phyloP scores from a whole-genome alignment of 2,888 invertebrate species.

The Notodonta ziczac region DNA sequence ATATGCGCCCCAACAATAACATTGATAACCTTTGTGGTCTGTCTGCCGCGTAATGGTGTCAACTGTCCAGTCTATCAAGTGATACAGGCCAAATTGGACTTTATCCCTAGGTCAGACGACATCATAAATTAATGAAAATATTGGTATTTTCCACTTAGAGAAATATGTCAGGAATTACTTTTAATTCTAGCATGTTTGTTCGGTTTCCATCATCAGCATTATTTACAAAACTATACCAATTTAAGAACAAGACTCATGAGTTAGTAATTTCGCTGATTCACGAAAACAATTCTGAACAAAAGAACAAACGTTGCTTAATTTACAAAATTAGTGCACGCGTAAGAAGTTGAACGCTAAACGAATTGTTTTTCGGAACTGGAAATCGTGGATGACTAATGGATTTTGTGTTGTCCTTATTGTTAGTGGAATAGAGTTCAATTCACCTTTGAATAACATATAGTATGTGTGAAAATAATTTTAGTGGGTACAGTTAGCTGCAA shows the following conservation, averaged over 20 bases:
- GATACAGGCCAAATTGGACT: slow-evolving; percentile 23
- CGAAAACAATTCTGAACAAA: background rate
- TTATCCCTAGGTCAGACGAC: slow-evolving; percentile 21
- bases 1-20: slow-evolving; percentile 22
- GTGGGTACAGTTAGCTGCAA: too few relatives aligned
- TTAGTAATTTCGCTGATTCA: slow-evolving; percentile 2
- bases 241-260: background rate
- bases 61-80: slow-evolving; percentile 10
- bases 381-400: background rate
- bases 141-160: slow-evolving; percentile 4
- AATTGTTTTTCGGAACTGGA: slow-evolving; percentile 3
- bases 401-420: background rate
- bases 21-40: slow-evolving; percentile 33
- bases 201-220: too few relatives aligned
- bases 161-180: background rate
- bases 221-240: too few relatives aligned
- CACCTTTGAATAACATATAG: background rate
- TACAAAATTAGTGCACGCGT: slow-evolving; percentile 1
- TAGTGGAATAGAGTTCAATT: background rate
- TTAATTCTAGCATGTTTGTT: too few relatives aligned
- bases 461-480: background rate
- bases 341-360: background rate
- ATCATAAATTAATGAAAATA: background rate
- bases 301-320: slow-evolving; percentile 1
- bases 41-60: slow-evolving; percentile 36